Evolutionary conservation across 37 sponge, comb jelly and placozoan genomes (phyloP).

Genomic region (Aphrocallistes beatrix): DNA sequence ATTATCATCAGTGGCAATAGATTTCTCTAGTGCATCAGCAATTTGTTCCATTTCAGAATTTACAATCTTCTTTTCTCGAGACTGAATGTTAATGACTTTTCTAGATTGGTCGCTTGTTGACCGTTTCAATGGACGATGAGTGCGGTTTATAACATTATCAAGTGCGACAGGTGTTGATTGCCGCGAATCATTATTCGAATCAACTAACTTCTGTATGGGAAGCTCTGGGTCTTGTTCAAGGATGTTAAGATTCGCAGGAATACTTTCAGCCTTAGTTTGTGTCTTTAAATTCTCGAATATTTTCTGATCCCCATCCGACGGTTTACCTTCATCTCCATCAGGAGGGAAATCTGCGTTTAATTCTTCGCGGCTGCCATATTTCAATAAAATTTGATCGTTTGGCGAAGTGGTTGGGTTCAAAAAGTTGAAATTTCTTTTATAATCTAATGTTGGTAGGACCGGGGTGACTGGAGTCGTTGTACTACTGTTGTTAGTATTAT

Average conservation of each 20-base stretch:
- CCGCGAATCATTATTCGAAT: too few species aligned
- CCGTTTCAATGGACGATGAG: neutral
- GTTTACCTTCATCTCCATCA: neutral
- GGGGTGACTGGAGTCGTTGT: neutral
- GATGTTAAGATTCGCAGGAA: neutral
- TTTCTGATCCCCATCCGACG: neutral
- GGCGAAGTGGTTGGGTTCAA: too few species aligned
- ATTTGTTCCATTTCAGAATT: too few species aligned
- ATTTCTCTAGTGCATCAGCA: too few species aligned
- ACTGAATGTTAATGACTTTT: neutral
- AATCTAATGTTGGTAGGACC: too few species aligned
- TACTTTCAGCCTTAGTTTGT: neutral
- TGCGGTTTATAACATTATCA: neutral
- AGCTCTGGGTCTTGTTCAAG: neutral
- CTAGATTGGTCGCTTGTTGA: neutral
- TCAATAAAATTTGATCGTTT: neutral
- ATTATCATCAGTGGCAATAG: neutral
- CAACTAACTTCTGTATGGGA: neutral
- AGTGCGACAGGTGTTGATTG: too few species aligned
- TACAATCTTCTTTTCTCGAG: neutral
- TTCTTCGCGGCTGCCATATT: neutral
- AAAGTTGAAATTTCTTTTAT: too few species aligned
- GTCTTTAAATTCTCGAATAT: neutral
- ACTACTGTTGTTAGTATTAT: neutral
- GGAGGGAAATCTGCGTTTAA: neutral